Conservation (phyloP, 2,797 vertebrate genomes). For the Apogon talboti region DNA sequence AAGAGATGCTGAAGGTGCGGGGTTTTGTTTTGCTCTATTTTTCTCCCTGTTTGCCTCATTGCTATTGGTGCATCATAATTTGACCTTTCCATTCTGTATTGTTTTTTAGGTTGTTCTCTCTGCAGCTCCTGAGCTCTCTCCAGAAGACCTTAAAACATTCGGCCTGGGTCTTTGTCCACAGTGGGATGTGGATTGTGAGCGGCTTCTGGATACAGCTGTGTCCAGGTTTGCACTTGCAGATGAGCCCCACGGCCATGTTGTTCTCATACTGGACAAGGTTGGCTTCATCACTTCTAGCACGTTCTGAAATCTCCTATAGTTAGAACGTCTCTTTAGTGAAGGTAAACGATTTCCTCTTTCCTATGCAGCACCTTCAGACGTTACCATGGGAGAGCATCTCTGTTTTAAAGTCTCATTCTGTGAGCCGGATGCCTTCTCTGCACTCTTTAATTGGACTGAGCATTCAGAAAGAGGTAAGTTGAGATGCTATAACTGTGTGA, state of each 20-base stretch:
- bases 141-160: constrained; percentile 81
- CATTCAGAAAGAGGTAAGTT: constrained; percentile 83
- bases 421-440: constrained; percentile 91
- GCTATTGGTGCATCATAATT: too few relatives aligned
- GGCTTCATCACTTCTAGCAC: constrained; percentile 9
- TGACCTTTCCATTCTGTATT: neutral
- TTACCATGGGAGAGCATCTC: constrained; percentile 93
- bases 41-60: too few relatives aligned
- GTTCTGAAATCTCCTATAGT: neutral
- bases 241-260: constrained; percentile 78
- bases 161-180: constrained; percentile 77
- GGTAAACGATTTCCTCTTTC: neutral
- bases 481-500: neutral
- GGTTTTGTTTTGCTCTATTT: neutral
- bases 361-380: constrained; percentile 89
- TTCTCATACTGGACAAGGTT: constrained; percentile 93
- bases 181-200: constrained; percentile 71
- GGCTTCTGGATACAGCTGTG: constrained; percentile 78
- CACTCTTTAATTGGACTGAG: constrained; percentile 88
- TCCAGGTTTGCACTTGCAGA: constrained; percentile 57
- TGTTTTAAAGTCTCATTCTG: constrained; percentile 77
- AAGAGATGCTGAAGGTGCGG: constrained; percentile 86
- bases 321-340: neutral
- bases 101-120: constrained; percentile 85
- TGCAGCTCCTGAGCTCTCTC: constrained; percentile 79